Base-by-base conservation (phyloP, 2,113 vertebrate genomes). In the Synodontis membranacea region DNA sequence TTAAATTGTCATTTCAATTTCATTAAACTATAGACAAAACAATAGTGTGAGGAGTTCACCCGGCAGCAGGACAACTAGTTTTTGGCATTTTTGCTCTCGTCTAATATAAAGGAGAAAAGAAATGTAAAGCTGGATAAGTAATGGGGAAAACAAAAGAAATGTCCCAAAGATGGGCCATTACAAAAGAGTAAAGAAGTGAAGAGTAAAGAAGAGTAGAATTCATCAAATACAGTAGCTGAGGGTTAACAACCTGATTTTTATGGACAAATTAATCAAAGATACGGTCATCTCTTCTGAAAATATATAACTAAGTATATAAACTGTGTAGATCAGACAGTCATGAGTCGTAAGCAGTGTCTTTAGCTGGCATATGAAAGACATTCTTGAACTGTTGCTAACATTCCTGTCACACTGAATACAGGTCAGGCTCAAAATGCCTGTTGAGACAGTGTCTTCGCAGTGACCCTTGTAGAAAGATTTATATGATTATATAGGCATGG, bases 391-490 rank as follows among this genome's bases (percentile, higher is more conserved):
- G 28, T 19, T 66, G 14, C 42, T 83, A 52, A 58, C 34, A 28
- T 84, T 72, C 14, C 31, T 37, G 19, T 37, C 31, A 52, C 28
- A 6, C 10, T 72, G 48, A 54, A 72, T 70, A n/a, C 50, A 54
- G 34, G 15, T 72, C 19, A 83, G 37, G 44, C 12, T 83, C 64
- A 50, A 8, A 83, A 37, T 54, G 31, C 34, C 72, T 72, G 66
- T 54, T 84, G 31, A 68, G 46, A 83, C 81, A 34, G 62, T 11
- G 5, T 82, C 62, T 28, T 52, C 31, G 14, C 44, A 68, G 46
- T 83, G 31, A 78, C n/a, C 6, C 70, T 74, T 48, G 72, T 76
- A 76, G 3, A n/a, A n/a, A n/a, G n/a, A n/a, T n/a, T n/a, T n/a
- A n/a, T n/a, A n/a, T n/a, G n/a, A n/a, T n/a, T n/a, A n/a, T n/a